Evolutionary conservation across 2,113 vertebrate species (phyloP).

Genomic region (Pavo muticus): DNA sequence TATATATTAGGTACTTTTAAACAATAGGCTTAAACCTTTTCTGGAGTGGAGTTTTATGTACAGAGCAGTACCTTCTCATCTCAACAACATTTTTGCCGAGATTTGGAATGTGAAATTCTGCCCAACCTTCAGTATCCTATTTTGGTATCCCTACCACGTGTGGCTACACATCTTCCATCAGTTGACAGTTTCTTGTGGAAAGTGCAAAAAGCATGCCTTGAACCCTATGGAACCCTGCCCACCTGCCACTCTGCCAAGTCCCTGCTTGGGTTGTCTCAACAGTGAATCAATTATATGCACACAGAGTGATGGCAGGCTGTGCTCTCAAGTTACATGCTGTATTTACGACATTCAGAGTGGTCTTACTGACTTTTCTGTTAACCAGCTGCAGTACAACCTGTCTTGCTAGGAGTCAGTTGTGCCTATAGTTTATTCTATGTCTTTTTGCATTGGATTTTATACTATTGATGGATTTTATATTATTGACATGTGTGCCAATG

Average conservation of each 20-base stretch:
- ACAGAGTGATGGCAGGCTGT: not conserved
- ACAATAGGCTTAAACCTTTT: not conserved
- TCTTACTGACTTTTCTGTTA: slow-evolving; percentile 62
- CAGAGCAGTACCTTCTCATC: not conserved
- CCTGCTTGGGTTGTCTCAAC: not conserved
- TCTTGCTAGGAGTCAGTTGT: not conserved
- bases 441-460: not conserved
- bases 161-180: not conserved
- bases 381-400: slow-evolving; percentile 25
- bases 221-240: not conserved
- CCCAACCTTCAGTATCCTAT: not conserved
- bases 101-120: not conserved
- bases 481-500: slow-evolving; percentile 17
- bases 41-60: not conserved
- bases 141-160: not conserved
- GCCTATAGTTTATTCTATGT: not conserved
- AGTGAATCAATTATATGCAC: not conserved
- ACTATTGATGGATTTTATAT: not conserved
- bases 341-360: slow-evolving; percentile 32
- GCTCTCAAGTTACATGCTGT: slow-evolving; percentile 26
- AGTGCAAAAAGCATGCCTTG: not conserved
- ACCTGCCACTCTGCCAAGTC: not conserved
- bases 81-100: not conserved
- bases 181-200: not conserved
- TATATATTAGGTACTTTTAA: not conserved